Conservation (phyloP, 2,113 vertebrate genomes). For the Natator depressus region DNA sequence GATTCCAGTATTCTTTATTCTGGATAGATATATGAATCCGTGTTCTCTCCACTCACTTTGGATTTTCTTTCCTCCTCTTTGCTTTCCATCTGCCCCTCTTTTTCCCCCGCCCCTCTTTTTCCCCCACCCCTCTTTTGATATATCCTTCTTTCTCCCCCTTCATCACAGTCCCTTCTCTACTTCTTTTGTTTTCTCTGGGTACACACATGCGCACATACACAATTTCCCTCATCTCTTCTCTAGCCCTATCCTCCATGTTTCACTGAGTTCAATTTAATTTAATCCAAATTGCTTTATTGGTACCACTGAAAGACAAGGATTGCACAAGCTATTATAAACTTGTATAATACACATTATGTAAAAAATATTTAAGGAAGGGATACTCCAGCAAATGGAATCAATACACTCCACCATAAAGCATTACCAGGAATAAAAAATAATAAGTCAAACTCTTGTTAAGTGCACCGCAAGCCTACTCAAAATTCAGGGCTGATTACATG, state of each 20-base stretch:
- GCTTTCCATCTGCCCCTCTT: background rate
- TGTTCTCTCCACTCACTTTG: accelerated
- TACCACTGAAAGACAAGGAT: conserved; percentile 39
- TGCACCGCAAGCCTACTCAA: background rate
- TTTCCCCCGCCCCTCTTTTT: background rate
- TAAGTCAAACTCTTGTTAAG: conserved; percentile 45
- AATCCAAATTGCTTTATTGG: conserved; percentile 66
- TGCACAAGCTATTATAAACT: conserved; percentile 37
- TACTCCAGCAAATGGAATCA: conserved; percentile 71
- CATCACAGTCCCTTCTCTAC: background rate
- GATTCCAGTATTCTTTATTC: background rate
- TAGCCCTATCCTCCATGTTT: conserved; percentile 25
- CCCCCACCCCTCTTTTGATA: background rate
- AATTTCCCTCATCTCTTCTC: background rate
- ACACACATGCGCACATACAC: background rate
- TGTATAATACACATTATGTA: conserved; percentile 34
- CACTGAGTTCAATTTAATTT: conserved; percentile 60
- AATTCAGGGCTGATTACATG: conserved; percentile 3
- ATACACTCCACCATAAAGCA: conserved; percentile 56
- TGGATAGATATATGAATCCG: accelerated
- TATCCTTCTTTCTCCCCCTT: background rate
- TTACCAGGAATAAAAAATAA: background rate
- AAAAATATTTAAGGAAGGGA: conserved; percentile 69
- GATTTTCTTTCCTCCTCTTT: background rate
- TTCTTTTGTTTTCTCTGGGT: background rate